Evolutionary conservation across 2,888 invertebrate genomes (phyloP), one percentile per base, ranked within the genome.

Genomic region (Drosophila bunnanda): DNA sequence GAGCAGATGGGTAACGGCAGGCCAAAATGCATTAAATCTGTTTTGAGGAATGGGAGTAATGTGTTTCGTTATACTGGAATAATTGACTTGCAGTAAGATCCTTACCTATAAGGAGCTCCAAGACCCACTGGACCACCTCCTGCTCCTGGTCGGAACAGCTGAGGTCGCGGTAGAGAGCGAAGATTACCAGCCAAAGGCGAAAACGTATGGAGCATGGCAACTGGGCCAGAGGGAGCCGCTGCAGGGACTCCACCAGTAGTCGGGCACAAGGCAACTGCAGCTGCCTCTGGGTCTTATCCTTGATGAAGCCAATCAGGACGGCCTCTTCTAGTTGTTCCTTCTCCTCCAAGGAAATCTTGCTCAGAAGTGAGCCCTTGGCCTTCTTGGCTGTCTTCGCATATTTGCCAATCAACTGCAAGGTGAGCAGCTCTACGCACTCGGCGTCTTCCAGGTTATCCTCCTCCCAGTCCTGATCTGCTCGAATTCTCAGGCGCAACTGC

Each of bases 1-100:
- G 79, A 82, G 57, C 90, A 91, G 28, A 92, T 76, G 55, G 89
- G 76, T 56, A 92, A 68, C 25, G 84, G 81, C 17, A 83, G 86
- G 0, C 92, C 92, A 61, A 92, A 92, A 62, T 92, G 91, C 53
- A 92, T 75, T 28, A 92, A 41, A 76, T 90, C 92, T 91, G 61
- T 9, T 57, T 17, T 60, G 8, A 8, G 34, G 38, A 20, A 12
- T 12, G 4, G 1, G 6, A 20, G 41, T 20, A 20, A 20, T 1
- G 1, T 0, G 13, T 7, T 7, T 13, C 2, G 17, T 41, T 8
- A 17, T 9, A 10, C 10, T 10, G 1, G 1, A 41, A 66, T 13
- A 34, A 41, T 12, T 2, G 4, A 59, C 6, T n/a, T 22, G 34
- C 5, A 5, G 17, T 17, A 8, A 1, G 10, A 2, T 28, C 7